Base-by-base conservation (phyloP, 2,797 vertebrate species). In the Podarcis lilfordi region DNA sequence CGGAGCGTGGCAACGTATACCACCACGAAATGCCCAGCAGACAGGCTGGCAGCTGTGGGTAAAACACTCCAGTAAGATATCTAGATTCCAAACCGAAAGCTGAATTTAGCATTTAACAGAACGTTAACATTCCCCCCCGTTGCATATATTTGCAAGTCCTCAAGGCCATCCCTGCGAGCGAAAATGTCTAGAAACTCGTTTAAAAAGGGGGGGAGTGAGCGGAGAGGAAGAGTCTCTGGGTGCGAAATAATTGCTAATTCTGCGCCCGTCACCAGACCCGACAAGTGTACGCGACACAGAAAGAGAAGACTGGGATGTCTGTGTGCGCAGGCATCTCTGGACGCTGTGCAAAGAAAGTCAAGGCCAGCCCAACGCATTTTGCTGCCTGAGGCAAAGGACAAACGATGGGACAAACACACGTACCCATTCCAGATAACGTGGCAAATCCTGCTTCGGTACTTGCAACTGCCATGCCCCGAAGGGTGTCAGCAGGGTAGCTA, bases 91-190 rank as follows among this genome's bases (percentile, higher is more conserved):
- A 43, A 64, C 71, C 21, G 40, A 76, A 37, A 21, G n/a, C 50
- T 15, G 50, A 32, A 40, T 61, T 72, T 25, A 27, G 23, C 64
- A 86, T 6, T 40, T 40, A 40, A 15, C 35, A 45, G 0, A 27
- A 43, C 21, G 35, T 9, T 11, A 72, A 72, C 64, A 23, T 27
- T 59, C 25, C 61, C 61, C 61, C 13, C 1, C 15, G 1, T 84
- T 79, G 37, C 66, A 84, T 37, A 74, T 3, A 72, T 88, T 40
- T 88, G 25, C 86, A 83, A 50, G 72, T 68, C 32, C 32, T 66
- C 43, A 45, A 66, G 59, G 37, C 5, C 4, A 25, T 15, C 74
- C 32, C 74, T 45, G 37, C 35, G 3, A 59, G 45, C 21, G 17
- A 45, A 82, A 69, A 86, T 9, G 25, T 59, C 61, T 76, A 68